phyloP scores from a whole-genome alignment of 1,140 invertebrate species.

The Samia ricini region DNA sequence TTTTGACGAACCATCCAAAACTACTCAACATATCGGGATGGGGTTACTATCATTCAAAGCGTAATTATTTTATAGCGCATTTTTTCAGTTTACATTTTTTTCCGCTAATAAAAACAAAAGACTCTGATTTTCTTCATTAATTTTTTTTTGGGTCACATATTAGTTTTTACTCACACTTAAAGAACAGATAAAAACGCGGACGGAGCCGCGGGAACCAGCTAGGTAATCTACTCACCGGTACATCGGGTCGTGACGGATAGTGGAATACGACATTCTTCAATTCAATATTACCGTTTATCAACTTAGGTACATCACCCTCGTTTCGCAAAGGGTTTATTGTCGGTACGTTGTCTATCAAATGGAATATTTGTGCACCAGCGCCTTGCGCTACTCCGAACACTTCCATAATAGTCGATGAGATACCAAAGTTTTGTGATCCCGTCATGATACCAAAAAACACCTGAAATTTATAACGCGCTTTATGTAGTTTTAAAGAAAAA shows the following conservation, averaged over 20 bases:
- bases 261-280: constrained; percentile 88
- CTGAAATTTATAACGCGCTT: constrained; percentile 43
- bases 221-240: constrained; percentile 77
- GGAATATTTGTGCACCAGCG: constrained; percentile 90
- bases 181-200: no score
- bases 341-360: constrained; percentile 89
- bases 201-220: no score
- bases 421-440: constrained; percentile 92
- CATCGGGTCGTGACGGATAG: constrained; percentile 92
- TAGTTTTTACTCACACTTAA: no score
- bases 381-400: constrained; percentile 86
- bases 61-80: no score
- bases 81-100: no score
- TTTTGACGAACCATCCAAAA: no score
- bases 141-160: no score
- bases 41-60: no score
- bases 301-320: constrained; percentile 79
- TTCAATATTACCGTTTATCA: constrained; percentile 86
- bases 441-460: constrained; percentile 91
- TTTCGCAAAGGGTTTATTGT: constrained; percentile 87
- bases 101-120: no score
- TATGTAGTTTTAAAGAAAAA: no score
- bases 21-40: no score
- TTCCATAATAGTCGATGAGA: constrained; percentile 90
- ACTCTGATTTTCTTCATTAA: no score